Evolutionary conservation across 2,113 vertebrate genomes (phyloP).

Genomic region (Tonatia bakeri): DNA sequence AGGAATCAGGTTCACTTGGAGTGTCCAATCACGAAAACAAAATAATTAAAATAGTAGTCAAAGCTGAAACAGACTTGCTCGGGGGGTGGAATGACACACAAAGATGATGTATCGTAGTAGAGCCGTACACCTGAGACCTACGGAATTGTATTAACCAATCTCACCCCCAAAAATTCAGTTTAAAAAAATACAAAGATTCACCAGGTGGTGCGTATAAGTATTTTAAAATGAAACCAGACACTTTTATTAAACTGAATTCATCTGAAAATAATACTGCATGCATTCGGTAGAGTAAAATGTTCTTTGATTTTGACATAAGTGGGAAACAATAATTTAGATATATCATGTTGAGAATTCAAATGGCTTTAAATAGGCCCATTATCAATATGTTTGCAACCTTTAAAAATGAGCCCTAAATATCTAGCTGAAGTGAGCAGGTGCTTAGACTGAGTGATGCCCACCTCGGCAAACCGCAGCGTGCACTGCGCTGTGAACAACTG

Average conservation of each 20-base stretch:
- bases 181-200: background rate
- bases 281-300: slow-evolving; percentile 49
- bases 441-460: slow-evolving; percentile 71
- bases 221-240: background rate
- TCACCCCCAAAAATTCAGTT: background rate
- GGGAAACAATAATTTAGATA: slow-evolving; percentile 75
- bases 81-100: background rate
- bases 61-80: background rate
- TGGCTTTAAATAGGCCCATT: slow-evolving; percentile 74
- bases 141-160: background rate
- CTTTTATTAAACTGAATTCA: background rate
- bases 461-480: slow-evolving; percentile 66
- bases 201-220: background rate
- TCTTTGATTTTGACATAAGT: slow-evolving; percentile 71
- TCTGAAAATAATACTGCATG: background rate
- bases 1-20: background rate
- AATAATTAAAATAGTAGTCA: background rate
- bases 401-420: slow-evolving; percentile 67
- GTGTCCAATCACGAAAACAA: background rate
- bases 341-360: slow-evolving; percentile 67
- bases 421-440: slow-evolving; percentile 70
- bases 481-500: slow-evolving; percentile 76
- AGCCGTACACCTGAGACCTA: background rate
- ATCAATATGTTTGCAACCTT: slow-evolving; percentile 79
- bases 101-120: background rate